These are phyloP conservation scores for Spodoptera picta DNA, from an alignment of 2,888 invertebrate genomes.

Conservation along the genomic window DNA sequence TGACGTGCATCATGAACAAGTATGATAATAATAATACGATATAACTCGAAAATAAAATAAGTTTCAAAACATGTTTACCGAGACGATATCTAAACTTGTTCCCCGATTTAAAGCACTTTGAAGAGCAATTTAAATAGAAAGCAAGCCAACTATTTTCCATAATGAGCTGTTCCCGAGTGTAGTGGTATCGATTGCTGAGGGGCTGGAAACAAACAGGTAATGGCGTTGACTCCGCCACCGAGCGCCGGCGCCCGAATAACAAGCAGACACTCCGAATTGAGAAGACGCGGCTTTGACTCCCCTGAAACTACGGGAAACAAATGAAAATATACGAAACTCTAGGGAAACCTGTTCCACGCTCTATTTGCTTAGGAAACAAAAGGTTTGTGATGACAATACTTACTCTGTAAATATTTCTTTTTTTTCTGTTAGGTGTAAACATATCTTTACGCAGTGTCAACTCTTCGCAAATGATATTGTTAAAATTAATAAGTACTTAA, in stretches of 20 bases:
- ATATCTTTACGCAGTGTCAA: too few species aligned
- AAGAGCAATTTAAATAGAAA: conserved; percentile 44
- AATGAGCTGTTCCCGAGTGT: conserved; percentile 45
- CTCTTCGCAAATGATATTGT: too few species aligned
- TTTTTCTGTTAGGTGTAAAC: too few species aligned
- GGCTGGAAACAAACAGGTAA: conserved; percentile 47
- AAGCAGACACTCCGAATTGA: conserved; percentile 38
- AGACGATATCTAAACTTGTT: conserved; percentile 13
- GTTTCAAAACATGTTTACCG: conserved; percentile 19
- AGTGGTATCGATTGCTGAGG: conserved; percentile 43
- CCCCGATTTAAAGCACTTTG: conserved; percentile 28
- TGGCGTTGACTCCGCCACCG: conserved; percentile 32
- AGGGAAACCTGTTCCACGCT: too few species aligned
- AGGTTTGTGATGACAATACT: too few species aligned
- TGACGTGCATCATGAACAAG: neutral
- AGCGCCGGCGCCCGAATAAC: conserved; percentile 34
- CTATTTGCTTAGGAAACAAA: too few species aligned
- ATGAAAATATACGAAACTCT: neutral
- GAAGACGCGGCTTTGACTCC: conserved; percentile 24
- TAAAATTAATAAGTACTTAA: too few species aligned
- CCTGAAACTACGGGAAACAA: conserved; percentile 2
- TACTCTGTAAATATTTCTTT: too few species aligned
- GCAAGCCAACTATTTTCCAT: conserved; percentile 47
- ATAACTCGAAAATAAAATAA: neutral
- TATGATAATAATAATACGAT: neutral